Conservation (phyloP, 2,113 vertebrate genomes). For the Pipa parva region DNA sequence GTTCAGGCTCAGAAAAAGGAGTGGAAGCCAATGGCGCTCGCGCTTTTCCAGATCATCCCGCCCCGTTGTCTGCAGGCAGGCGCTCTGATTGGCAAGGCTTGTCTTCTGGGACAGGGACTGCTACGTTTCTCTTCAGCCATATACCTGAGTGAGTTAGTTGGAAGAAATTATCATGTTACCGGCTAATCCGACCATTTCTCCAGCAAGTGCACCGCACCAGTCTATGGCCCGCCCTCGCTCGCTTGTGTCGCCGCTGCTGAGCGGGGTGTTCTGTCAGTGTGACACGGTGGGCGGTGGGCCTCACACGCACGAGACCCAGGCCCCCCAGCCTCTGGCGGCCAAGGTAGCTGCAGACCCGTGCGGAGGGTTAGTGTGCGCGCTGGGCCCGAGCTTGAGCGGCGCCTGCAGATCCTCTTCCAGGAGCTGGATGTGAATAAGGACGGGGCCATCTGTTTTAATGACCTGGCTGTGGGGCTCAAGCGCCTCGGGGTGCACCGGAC, state of each 20-base stretch:
- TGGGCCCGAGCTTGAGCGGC: slow-evolving; percentile 79
- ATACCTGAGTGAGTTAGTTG: no score
- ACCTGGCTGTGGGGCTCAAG: slow-evolving; percentile 81
- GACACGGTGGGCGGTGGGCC: slow-evolving; percentile 48
- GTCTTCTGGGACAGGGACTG: no score
- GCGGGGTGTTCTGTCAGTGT: slow-evolving; percentile 80
- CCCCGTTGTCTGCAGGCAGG: no score
- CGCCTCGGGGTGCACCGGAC: slow-evolving; percentile 86
- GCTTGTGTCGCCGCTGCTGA: slow-evolving; percentile 68
- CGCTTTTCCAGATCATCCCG: no score
- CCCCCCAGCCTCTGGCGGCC: slow-evolving; percentile 20
- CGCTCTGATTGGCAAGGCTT: no score
- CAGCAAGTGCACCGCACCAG: neutral
- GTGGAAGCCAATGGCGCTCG: no score
- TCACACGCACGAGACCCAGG: slow-evolving; percentile 39
- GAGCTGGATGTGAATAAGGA: slow-evolving; percentile 88
- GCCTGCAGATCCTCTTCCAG: slow-evolving; percentile 83
- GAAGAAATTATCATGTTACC: no score
- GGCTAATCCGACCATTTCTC: no score
- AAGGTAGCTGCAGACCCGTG: slow-evolving; percentile 52
- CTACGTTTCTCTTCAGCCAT: no score
- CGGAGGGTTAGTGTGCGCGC: slow-evolving; percentile 64
- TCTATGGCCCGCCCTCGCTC: slow-evolving; percentile 62
- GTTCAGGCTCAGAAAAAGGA: no score
- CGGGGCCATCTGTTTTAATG: slow-evolving; percentile 88